Base-by-base conservation (phyloP, 2,113 vertebrate genomes). In the Hypocryptadius cinnamomeus region DNA sequence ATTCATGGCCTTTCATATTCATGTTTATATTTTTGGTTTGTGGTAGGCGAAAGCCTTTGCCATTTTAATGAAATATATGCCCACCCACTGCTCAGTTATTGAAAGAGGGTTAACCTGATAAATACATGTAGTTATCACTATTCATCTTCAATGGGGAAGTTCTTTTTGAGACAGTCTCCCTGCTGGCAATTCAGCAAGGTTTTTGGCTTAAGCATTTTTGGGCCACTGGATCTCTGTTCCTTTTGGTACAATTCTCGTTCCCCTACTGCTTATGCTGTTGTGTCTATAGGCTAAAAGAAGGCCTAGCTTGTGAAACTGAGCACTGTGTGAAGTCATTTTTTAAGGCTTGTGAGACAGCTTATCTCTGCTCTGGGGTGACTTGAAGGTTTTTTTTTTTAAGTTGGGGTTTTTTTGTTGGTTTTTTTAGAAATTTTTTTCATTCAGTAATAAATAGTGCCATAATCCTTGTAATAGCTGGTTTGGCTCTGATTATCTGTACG, bases 1-100 rank as follows among this genome's bases (percentile, higher is more conserved):
- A 96, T 93, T 94, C 89, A 82, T 72, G 73, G 73, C 63, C 83
- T 93, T 96, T 89, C 81, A 79, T 89, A 94, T 92, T 94, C 89
- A 94, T 69, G 73, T 87, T 95, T 87, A 22, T 91, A 93, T 85
- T 96, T 96, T 91, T 90, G 76, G 63, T 93, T 89, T 82, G 65
- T 3, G 4, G 87, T 85, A 91, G 78, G 92, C 22, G 5, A 93
- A 93, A 54, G 45, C 35, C 57, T 89, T 93, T 95, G 37, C 45
- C 66, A 68, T 89, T 92, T 92, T 50, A 91, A 96, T 89, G 59
- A 92, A 91, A 79, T 85, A 64, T 50, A 65, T 91, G 70, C 61
- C 66, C 63, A 73, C 73, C 70, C 50, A 92, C 86, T 91, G 33
- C 40, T 81, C 42, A 63, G 60, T 91, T 87, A 92, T 9, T 81